Evolutionary conservation across 2,797 vertebrate species (phyloP), one percentile per base, ranked within the genome.

Genomic region (Silurus lanzhouensis): DNA sequence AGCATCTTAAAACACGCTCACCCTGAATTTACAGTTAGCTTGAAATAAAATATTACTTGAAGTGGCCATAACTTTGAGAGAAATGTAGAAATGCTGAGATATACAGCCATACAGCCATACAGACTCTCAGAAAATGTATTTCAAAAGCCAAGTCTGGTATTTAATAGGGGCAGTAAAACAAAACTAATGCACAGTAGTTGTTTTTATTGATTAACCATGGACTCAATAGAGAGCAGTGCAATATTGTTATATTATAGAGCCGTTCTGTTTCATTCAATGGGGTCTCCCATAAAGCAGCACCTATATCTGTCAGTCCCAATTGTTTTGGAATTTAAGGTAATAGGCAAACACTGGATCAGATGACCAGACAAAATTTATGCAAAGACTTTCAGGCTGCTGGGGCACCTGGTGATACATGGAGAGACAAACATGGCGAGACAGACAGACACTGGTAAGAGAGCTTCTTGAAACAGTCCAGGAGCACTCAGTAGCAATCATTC

Each of bases 81-180:
- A 22, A 84, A 85, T 88, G 22, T 68, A 12, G 66, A 86, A 86
- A 67, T 74, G 57, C 55, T 84, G 68, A 87, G 60, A 80, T 19
- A 70, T 75, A 74, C 15, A 14, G 81, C 31, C 31, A 38, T 82
- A 81, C 83, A 57, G 52, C 60, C 38, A 38, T 82, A 81, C 83
- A 57, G 44, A 52, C 27, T 75, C 55, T 84, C 64, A 66, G 64
- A 85, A 60, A 44, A 87, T 78, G 68, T 82, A 84, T 25, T 27
- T 68, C 90, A 90, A 92, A 92, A 92, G 93, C 91, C 88, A 83
- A 90, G 92, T 83, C 63, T 88, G 89, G 89, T 92, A 92, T 93
- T 93, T 93, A 93, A 60, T 85, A 86, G 63, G 15, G 61, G 74
- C 58, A 86, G 89, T 93, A 92, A 94, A 93, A 44, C 75, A 58